phyloP scores from a whole-genome alignment of 2,113 vertebrate species.

The Ranitomeya variabilis region DNA sequence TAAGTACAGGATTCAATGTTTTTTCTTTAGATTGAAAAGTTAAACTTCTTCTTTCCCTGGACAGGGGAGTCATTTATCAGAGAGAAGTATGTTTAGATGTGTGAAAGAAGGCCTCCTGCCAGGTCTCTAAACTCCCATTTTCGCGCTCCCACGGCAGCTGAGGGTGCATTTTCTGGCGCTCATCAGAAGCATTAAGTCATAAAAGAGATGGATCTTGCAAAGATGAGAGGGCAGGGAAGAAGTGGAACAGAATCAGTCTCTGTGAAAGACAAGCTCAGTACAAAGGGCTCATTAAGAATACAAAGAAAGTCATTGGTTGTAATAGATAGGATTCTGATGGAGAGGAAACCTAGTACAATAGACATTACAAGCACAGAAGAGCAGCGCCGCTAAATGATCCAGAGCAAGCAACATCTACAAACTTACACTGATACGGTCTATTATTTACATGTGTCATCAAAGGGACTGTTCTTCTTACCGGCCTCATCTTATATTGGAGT shows the following conservation, averaged over 20 bases:
- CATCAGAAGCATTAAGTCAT: slow-evolving; percentile 52
- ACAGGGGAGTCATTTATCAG: slow-evolving; percentile 49
- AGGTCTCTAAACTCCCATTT: slow-evolving; percentile 50
- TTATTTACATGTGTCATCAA: not conserved
- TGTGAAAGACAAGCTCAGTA: slow-evolving; percentile 45
- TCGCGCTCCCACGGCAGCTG: slow-evolving; percentile 42
- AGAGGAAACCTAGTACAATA: not conserved
- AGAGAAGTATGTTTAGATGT: slow-evolving; percentile 46
- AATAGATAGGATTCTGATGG: slow-evolving; percentile 40
- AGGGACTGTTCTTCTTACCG: not conserved
- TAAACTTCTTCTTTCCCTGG: not conserved
- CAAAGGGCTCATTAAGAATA: slow-evolving; percentile 49
- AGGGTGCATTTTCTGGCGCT: slow-evolving; percentile 48
- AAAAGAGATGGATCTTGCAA: slow-evolving; percentile 56
- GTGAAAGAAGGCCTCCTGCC: slow-evolving; percentile 25
- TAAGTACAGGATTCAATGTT: not conserved
- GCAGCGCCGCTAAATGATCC: not conserved
- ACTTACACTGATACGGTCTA: not conserved
- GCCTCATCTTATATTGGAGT: not conserved
- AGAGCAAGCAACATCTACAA: not conserved
- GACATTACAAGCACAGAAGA: not conserved
- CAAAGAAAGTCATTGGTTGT: slow-evolving; percentile 44
- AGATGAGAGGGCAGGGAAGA: slow-evolving; percentile 50
- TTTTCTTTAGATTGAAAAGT: slow-evolving; percentile 21
- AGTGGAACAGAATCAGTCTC: slow-evolving; percentile 17